These are phyloP conservation scores for Eidolon dupreanum DNA, from an alignment of 2,797 vertebrate species.

Conservation along the genomic window DNA sequence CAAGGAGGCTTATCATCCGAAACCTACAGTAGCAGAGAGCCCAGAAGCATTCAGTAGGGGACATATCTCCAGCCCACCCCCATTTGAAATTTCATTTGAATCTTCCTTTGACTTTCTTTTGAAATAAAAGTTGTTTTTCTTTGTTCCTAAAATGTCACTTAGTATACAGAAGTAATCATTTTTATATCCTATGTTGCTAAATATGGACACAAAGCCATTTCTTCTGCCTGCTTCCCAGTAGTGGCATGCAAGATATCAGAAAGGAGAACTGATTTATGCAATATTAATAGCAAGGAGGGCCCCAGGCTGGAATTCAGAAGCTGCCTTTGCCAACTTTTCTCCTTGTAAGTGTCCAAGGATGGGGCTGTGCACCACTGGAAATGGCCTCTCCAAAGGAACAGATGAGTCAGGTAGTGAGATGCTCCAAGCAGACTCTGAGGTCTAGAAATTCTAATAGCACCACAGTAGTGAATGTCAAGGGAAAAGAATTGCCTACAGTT, in stretches of 20 bases:
- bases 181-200: conserved; percentile 48
- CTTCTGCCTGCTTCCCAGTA: neutral
- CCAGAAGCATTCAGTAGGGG: neutral
- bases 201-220: conserved; percentile 42
- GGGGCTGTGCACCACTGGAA: neutral
- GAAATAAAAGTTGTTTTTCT: neutral
- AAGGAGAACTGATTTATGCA: neutral
- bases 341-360: neutral
- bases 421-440: neutral
- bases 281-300: neutral
- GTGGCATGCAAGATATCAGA: conserved; percentile 9
- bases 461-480: neutral
- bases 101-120: conserved; percentile 37
- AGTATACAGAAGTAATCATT: conserved; percentile 28
- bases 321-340: neutral
- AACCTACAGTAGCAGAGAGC: neutral
- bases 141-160: neutral
- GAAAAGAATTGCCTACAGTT: neutral
- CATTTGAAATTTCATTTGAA: conserved; percentile 19
- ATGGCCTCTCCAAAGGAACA: neutral
- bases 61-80: neutral
- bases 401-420: neutral
- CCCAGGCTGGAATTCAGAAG: conserved; percentile 11
- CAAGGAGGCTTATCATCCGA: conserved; percentile 43
- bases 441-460: neutral